Percentiles rank a stretch among this genome's conserved stretches.
Conservation (phyloP, 2,888 invertebrate genomes). For the Machimus rusticus region DNA sequence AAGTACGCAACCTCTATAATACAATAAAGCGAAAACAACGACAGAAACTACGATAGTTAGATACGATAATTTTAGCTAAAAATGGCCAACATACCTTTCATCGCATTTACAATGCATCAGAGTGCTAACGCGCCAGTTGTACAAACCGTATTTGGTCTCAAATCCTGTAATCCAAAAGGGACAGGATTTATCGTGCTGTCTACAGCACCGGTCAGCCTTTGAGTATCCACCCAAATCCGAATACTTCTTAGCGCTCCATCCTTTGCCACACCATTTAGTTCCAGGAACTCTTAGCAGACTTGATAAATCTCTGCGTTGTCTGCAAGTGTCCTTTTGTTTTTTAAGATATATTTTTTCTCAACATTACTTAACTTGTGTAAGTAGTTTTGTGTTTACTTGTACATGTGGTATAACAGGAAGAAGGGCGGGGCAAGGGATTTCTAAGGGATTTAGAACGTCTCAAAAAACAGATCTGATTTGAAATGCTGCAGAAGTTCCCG, state of each 20-base stretch:
- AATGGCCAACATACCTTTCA: slow-evolving; percentile 72
- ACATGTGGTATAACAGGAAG: not conserved
- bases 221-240: slow-evolving; percentile 81
- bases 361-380: not conserved
- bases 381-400: not conserved
- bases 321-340: slow-evolving; percentile 50
- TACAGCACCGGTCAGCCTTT: slow-evolving; percentile 81
- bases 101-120: slow-evolving; percentile 90
- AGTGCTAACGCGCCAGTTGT: slow-evolving; percentile 86
- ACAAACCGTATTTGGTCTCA: slow-evolving; percentile 79
- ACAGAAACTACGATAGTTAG: not conserved
- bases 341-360: slow-evolving; percentile 21
- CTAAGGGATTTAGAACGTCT: not conserved
- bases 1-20: not conserved
- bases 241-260: slow-evolving; percentile 77
- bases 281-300: slow-evolving; percentile 80
- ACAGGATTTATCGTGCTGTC: slow-evolving; percentile 80
- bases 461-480: not conserved
- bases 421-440: not conserved
- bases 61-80: not conserved
- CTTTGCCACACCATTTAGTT: slow-evolving; percentile 91
- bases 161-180: slow-evolving; percentile 83
- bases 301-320: slow-evolving; percentile 65
- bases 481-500: not conserved
- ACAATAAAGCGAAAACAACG: not conserved